Conservation (phyloP, 2,888 invertebrate species). For the Peribatodes rhomboidaria region DNA sequence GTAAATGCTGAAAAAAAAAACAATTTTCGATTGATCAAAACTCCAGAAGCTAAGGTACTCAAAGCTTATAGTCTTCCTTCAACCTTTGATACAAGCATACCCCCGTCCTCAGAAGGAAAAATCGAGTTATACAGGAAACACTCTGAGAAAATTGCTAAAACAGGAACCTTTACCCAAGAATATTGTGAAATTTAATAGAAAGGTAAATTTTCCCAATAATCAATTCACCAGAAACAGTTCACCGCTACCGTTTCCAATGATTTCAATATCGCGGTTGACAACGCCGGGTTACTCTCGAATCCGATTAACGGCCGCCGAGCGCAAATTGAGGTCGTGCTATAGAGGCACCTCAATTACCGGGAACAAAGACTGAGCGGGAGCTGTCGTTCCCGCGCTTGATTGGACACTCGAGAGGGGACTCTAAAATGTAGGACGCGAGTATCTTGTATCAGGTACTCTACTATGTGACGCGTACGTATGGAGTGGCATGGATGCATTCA, state of each 20-base stretch:
- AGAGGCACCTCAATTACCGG: slow-evolving; percentile 18
- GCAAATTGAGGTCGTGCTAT: slow-evolving; percentile 20
- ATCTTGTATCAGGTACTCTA: not conserved
- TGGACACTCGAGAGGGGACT: slow-evolving; percentile 24
- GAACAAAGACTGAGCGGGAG: slow-evolving; percentile 35
- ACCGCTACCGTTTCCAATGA: slow-evolving; percentile 8
- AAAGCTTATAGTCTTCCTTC: no score
- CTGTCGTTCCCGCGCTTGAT: slow-evolving; percentile 39
- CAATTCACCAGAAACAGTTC: not conserved
- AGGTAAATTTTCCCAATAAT: not conserved
- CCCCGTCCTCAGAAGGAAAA: no score
- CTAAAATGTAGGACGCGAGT: not conserved
- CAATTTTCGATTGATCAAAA: no score
- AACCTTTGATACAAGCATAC: no score
- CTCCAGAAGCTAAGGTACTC: no score
- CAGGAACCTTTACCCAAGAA: no score
- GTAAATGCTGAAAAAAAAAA: no score
- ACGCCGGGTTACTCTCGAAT: slow-evolving; percentile 15
- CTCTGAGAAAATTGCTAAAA: no score
- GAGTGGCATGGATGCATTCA: no score
- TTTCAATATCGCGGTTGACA: slow-evolving; percentile 7
- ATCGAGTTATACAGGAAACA: no score
- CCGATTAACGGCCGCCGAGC: slow-evolving; percentile 5
- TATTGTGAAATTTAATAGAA: no score
- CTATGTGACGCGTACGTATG: no score